Evolutionary conservation across 2,797 vertebrate species (phyloP).

Genomic region (Dryobates pubescens): DNA sequence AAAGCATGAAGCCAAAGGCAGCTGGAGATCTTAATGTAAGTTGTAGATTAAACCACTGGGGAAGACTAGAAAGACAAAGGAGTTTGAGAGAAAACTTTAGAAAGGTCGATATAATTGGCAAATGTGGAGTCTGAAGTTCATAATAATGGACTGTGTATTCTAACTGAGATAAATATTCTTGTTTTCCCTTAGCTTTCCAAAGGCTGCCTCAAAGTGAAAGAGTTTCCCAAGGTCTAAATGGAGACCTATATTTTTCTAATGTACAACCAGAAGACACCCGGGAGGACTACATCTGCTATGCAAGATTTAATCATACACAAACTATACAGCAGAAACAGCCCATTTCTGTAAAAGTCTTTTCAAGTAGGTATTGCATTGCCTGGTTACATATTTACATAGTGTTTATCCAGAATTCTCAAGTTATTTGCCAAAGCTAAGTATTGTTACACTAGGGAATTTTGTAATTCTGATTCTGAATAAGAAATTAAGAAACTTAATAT

Average conservation of each 20-base stretch:
- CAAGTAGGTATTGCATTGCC: constrained; percentile 83
- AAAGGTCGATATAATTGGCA: background rate
- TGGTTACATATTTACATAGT: background rate
- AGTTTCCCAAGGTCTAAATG: constrained; percentile 95
- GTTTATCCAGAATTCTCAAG: background rate
- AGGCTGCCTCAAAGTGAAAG: constrained; percentile 89
- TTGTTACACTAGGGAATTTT: background rate
- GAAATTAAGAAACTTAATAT: background rate
- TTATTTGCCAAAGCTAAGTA: background rate
- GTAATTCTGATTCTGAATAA: background rate
- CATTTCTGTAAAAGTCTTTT: constrained; percentile 91
- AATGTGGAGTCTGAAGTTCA: background rate
- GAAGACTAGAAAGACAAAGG: background rate
- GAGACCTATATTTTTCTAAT: constrained; percentile 98
- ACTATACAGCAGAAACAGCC: constrained; percentile 99
- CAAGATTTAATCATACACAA: constrained; percentile 96
- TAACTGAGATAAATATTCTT: background rate
- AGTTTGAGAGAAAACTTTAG: background rate
- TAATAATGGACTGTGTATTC: background rate
- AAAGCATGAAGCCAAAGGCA: background rate
- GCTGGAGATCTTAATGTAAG: background rate
- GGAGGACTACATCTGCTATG: constrained; percentile 97
- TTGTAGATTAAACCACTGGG: background rate
- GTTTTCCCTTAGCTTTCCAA: constrained; percentile 87
- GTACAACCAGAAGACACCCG: constrained; percentile 89